Percentiles rank a stretch among this genome's conserved stretches.
These are phyloP conservation scores for Perithous albicinctus DNA, from an alignment of 2,888 invertebrate genomes.

Conservation along the genomic window DNA sequence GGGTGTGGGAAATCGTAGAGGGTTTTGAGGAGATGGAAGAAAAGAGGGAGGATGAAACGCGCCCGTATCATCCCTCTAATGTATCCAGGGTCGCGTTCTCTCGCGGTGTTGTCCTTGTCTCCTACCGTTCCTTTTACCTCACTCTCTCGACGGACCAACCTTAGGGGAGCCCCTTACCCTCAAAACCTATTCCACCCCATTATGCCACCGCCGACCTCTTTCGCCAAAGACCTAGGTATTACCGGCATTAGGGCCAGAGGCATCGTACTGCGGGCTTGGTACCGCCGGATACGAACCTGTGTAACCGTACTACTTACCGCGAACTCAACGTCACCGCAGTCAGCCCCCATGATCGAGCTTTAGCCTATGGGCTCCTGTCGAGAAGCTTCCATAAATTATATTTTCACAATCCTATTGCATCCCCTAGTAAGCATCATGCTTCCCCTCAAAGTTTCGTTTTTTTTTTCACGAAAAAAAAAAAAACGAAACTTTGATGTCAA, in stretches of 20 bases:
- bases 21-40: slow-evolving; percentile 19
- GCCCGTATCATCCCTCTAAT: slow-evolving; percentile 73
- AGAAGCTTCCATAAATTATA: slow-evolving; percentile 55
- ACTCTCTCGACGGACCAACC: slow-evolving; percentile 33
- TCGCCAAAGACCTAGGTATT: slow-evolving; percentile 70
- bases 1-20: slow-evolving; percentile 31
- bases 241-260: slow-evolving; percentile 69
- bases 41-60: slow-evolving; percentile 54
- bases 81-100: slow-evolving; percentile 68
- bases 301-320: slow-evolving; percentile 70
- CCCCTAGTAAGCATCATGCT: slow-evolving; percentile 37
- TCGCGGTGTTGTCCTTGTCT: slow-evolving; percentile 67
- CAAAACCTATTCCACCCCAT: slow-evolving; percentile 67
- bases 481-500: too few species aligned
- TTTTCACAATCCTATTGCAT: slow-evolving; percentile 35
- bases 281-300: slow-evolving; percentile 34
- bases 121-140: slow-evolving; percentile 56
- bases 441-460: too few species aligned
- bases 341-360: slow-evolving; percentile 45
- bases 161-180: slow-evolving; percentile 34
- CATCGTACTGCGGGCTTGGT: slow-evolving; percentile 59
- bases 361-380: slow-evolving; percentile 19
- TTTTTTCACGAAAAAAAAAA: too few species aligned
- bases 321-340: slow-evolving; percentile 56
- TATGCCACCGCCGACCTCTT: slow-evolving; percentile 69